Conservation (phyloP, 2,888 invertebrate genomes). For the Papilio gigon region DNA sequence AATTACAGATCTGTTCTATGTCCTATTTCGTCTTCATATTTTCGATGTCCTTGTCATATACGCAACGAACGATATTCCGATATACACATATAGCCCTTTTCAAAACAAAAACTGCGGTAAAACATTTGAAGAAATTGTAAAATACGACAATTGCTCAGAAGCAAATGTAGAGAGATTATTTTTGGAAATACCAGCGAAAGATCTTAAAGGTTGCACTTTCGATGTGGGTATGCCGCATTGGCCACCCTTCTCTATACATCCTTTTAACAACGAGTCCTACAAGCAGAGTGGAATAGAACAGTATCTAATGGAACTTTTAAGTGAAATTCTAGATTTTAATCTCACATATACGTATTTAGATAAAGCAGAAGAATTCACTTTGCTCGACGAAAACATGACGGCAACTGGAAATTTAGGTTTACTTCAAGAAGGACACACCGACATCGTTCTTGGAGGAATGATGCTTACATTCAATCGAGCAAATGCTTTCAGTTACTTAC, state of each 20-base stretch:
- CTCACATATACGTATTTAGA: conserved; percentile 51
- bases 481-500: conserved; percentile 52
- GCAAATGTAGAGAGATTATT: conserved; percentile 47
- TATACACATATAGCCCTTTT: conserved; percentile 65
- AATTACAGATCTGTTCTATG: conserved; percentile 51
- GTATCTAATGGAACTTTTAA: conserved; percentile 52
- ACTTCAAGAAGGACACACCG: conserved; percentile 47
- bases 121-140: conserved; percentile 55
- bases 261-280: conserved; percentile 17
- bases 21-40: conserved; percentile 52
- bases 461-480: conserved; percentile 49
- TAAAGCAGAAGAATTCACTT: conserved; percentile 46
- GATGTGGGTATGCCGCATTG: conserved; percentile 54
- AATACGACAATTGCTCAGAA: conserved; percentile 56
- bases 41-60: conserved; percentile 56
- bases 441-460: conserved; percentile 51
- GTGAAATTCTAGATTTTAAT: conserved; percentile 54
- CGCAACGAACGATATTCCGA: conserved; percentile 49
- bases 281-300: conserved; percentile 47
- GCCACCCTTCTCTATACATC: conserved; percentile 59
- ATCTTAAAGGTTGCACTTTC: conserved; percentile 60
- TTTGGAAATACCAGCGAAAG: conserved; percentile 53
- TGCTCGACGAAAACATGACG: conserved; percentile 44
- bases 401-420: conserved; percentile 52
- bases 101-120: conserved; percentile 62